Conservation (phyloP, 2,888 invertebrate genomes). For the Drosophila tripunctata region DNA sequence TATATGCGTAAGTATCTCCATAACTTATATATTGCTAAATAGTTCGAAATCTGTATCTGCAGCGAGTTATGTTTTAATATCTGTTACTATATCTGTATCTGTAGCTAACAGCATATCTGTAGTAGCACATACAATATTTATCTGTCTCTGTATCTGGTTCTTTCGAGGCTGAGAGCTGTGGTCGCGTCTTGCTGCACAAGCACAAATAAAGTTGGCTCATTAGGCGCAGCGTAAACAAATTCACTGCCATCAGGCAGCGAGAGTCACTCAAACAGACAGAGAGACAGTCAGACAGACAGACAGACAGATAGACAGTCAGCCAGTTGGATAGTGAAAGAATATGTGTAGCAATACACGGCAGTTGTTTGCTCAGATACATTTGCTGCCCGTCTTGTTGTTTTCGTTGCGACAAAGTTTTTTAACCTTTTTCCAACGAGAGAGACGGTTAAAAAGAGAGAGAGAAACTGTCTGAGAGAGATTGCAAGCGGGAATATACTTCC, state of each 20-base stretch:
- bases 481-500: constrained; percentile 2
- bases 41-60: neutral
- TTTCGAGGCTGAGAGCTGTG: constrained; percentile 24
- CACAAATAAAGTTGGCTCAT: constrained; percentile 68
- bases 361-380: constrained; percentile 74
- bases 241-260: constrained; percentile 46
- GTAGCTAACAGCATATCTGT: constrained; percentile 6
- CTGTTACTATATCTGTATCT: neutral
- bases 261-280: constrained; percentile 16
- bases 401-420: constrained; percentile 68
- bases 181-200: constrained; percentile 56
- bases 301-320: constrained; percentile 24
- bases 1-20: no score
- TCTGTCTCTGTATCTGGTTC: constrained; percentile 13
- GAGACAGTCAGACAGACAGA: constrained; percentile 1
- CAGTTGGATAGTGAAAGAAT: constrained; percentile 42
- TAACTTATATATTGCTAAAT: neutral
- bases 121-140: constrained; percentile 3
- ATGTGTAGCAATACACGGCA: constrained; percentile 62
- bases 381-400: constrained; percentile 45
- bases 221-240: constrained; percentile 74
- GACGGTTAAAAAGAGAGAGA: neutral
- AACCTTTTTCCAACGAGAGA: constrained; percentile 51
- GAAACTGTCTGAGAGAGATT: neutral
- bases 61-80: neutral